These are phyloP conservation scores for Turdus rufiventris DNA, from an alignment of 2,113 vertebrate species.

Conservation along the genomic window DNA sequence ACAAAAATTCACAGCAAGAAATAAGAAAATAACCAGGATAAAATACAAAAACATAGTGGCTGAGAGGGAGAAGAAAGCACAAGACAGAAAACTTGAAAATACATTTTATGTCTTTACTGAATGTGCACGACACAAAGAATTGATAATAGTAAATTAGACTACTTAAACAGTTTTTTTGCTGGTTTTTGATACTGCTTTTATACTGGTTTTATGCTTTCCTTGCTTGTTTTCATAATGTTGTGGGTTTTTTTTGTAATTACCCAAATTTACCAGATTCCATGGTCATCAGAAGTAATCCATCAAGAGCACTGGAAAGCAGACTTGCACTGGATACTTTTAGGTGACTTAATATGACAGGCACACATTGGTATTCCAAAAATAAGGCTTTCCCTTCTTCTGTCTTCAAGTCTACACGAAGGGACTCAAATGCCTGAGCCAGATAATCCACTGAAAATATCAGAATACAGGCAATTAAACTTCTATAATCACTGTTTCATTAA, in stretches of 20 bases:
- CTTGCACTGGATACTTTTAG: conserved; percentile 73
- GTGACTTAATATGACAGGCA: conserved; percentile 74
- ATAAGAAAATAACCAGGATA: not conserved
- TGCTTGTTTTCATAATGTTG: not conserved
- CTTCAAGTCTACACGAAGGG: conserved; percentile 77
- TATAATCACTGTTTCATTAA: not conserved
- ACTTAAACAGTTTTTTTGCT: not conserved
- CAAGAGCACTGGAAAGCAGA: conserved; percentile 74
- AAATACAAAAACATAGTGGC: not conserved
- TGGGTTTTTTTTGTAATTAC: not conserved
- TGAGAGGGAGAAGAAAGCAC: not conserved
- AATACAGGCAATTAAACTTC: not conserved
- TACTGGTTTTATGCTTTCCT: not conserved
- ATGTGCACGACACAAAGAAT: not conserved
- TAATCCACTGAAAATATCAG: conserved; percentile 77
- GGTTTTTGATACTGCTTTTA: not conserved
- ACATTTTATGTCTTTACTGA: not conserved
- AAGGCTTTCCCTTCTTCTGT: conserved; percentile 80
- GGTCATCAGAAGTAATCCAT: conserved; percentile 85
- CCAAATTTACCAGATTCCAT: conserved; percentile 78
- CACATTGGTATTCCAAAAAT: conserved; percentile 81
- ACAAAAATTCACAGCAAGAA: not conserved
- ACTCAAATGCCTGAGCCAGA: conserved; percentile 80
- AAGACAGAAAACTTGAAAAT: not conserved
- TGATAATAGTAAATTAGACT: not conserved